phyloP scores from a whole-genome alignment of 2,888 invertebrate genomes.

The Sisyra nigra region DNA sequence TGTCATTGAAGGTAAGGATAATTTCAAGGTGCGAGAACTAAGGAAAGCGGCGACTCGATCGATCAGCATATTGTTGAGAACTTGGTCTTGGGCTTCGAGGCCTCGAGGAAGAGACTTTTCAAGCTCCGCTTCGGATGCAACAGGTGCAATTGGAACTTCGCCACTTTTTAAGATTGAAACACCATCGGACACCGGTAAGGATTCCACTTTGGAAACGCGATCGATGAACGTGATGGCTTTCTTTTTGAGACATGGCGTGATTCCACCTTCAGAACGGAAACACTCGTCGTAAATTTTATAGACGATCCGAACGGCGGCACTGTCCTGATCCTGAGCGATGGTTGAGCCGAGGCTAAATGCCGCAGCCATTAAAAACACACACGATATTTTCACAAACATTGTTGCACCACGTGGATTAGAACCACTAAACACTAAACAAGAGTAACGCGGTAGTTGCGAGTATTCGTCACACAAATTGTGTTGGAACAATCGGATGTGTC shows the following conservation, averaged over 20 bases:
- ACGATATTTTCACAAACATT: conserved; percentile 16
- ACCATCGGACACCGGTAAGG: conserved; percentile 43
- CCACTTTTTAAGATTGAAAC: conserved; percentile 44
- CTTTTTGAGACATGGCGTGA: conserved; percentile 62
- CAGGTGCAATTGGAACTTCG: conserved; percentile 19
- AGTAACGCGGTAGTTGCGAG: not conserved
- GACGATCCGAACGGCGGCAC: conserved; percentile 45
- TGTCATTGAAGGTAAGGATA: conserved; percentile 56
- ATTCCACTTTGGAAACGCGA: conserved; percentile 53
- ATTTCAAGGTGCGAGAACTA: conserved; percentile 58
- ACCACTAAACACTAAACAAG: not conserved
- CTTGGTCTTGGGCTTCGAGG: conserved; percentile 46
- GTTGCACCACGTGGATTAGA: conserved; percentile 4
- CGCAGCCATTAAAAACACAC: conserved; percentile 22
- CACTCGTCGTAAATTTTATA: conserved; percentile 67
- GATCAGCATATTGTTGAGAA: conserved; percentile 50
- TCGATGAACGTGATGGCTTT: conserved; percentile 68
- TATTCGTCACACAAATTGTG: too few relatives aligned
- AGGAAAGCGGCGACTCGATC: conserved; percentile 55
- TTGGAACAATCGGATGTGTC: too few relatives aligned
- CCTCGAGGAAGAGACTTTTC: conserved; percentile 51
- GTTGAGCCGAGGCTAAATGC: conserved; percentile 11
- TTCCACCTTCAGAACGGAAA: conserved; percentile 39
- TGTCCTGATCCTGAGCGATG: conserved; percentile 24
- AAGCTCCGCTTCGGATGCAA: conserved; percentile 47